Evolutionary conservation across 2,113 vertebrate species (phyloP).

Genomic region (Agapornis roseicollis): DNA sequence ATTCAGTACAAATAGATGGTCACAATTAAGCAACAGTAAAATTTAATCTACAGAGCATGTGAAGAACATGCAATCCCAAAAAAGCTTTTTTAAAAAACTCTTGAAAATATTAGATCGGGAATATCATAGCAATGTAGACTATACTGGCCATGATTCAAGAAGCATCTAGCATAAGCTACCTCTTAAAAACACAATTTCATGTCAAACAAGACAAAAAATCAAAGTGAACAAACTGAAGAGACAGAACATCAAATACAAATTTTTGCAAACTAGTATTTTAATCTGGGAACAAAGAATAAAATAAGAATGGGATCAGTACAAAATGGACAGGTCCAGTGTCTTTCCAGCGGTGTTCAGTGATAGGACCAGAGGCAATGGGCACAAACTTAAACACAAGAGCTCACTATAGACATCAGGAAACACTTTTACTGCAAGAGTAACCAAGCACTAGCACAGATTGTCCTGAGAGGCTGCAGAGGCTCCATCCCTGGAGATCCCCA

Average conservation of each 20-base stretch:
- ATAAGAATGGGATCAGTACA: not conserved
- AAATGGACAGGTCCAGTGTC: not conserved
- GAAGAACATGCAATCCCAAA: not conserved
- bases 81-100: not conserved
- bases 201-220: not conserved
- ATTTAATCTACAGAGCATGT: not conserved
- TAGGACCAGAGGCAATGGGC: not conserved
- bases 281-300: not conserved
- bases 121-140: not conserved
- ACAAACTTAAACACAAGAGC: not conserved
- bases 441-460: rapidly evolving
- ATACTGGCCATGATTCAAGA: not conserved
- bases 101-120: not conserved
- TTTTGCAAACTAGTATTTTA: not conserved
- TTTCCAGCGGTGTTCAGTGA: not conserved
- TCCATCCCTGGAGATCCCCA: not conserved
- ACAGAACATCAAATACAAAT: not conserved
- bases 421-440: not conserved
- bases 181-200: not conserved
- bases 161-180: not conserved
- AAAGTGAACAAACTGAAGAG: not conserved
- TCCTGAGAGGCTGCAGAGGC: not conserved
- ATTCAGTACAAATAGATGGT: not conserved
- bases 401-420: not conserved
- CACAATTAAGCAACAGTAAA: not conserved